These are phyloP conservation scores for Oxystoma pomonae DNA, from an alignment of 2,888 invertebrate species.

Conservation along the genomic window DNA sequence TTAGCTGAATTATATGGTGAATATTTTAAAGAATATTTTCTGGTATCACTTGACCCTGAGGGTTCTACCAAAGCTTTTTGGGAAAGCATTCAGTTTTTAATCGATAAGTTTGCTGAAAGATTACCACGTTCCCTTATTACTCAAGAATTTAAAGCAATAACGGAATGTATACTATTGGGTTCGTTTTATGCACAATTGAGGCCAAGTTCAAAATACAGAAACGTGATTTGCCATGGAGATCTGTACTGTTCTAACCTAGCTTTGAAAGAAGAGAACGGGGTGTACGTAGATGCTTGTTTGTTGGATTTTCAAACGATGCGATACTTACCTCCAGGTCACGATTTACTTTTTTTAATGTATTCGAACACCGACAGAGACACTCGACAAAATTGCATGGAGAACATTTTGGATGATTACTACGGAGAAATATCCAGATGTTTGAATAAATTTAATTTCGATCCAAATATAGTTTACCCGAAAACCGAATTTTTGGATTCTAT, in stretches of 20 bases:
- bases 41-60: neutral
- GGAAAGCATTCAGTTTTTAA: conserved; percentile 10
- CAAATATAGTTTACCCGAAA: conserved; percentile 26
- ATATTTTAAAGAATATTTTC: conserved; percentile 24
- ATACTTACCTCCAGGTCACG: conserved; percentile 62
- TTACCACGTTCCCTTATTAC: conserved; percentile 11
- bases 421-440: conserved; percentile 25
- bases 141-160: conserved; percentile 16
- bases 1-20: conserved; percentile 35
- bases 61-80: neutral
- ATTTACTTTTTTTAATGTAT: conserved; percentile 48
- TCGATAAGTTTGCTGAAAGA: conserved; percentile 20
- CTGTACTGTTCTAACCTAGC: conserved; percentile 39
- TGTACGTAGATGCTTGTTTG: conserved; percentile 33
- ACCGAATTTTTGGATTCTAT: conserved; percentile 28
- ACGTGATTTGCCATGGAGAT: conserved; percentile 43
- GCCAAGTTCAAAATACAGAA: conserved; percentile 42
- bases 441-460: conserved; percentile 23
- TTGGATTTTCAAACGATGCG: conserved; percentile 40
- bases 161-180: conserved; percentile 5
- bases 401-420: conserved; percentile 31
- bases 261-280: conserved; percentile 26
- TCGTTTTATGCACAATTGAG: conserved; percentile 22
- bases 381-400: conserved; percentile 25
- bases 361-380: conserved; percentile 25